Evolutionary conservation across 2,797 vertebrate genomes (phyloP), one percentile per base, ranked within the genome.

Genomic region (Oreochromis mossambicus): DNA sequence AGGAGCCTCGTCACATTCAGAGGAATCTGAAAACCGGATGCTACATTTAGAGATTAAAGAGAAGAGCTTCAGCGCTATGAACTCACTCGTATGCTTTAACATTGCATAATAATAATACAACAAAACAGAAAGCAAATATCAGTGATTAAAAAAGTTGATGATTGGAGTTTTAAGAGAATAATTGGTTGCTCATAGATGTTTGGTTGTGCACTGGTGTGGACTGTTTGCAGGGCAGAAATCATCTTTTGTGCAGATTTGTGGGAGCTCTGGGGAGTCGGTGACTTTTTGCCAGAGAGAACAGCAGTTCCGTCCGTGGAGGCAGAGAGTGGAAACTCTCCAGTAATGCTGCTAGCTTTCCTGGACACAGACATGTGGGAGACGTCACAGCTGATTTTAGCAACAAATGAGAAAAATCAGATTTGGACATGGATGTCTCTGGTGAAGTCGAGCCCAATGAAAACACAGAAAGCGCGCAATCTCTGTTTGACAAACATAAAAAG

Each of bases 311-410:
- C 83, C 88, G 79, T 77, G 77, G 79, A 81, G 55, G 63, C 79
- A 78, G 73, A 80, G n/a, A 80, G 36, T 88, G 88, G 86, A 90
- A 86, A 68, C 36, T 46, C 83, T 91, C 91, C 93, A 93, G 87
- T 66, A 41, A 54, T 70, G 83, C 89, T 89, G 78, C 77, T 17
- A 75, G 90, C 86, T 86, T 83, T 90, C 34, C 80, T 90, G 84
- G 84, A 89, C 66, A 70, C 83, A 55, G 78, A 87, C 92, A 81
- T 84, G 91, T 86, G 82, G 78, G 66, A 83, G 82, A 88, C 80
- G 82, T 92, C 89, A 88, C 75, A 51, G 86, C 75, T n/a, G 84
- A 82, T 88, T 91, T 88, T 76, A 88, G 78, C 73, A 85, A 77
- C 75, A 85, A 78, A 84, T 36, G 52, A 82, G 51, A 88, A 84